phyloP scores from a whole-genome alignment of 2,113 vertebrate species.

The Pantherophis guttatus region DNA sequence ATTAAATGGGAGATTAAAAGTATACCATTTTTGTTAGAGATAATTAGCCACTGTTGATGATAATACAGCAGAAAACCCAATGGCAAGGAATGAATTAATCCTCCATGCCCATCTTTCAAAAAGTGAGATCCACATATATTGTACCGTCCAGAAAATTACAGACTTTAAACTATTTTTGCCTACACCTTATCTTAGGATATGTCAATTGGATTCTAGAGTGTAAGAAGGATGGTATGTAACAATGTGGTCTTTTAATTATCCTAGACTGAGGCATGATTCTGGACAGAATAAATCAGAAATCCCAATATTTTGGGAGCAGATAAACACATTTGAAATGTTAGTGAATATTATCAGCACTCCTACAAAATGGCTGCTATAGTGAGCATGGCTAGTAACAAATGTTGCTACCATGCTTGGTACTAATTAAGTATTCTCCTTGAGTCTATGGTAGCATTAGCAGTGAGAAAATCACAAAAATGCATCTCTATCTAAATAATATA shows the following conservation, averaged over 20 bases:
- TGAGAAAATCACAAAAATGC: neutral
- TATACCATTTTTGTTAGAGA: neutral
- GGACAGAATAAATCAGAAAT: neutral
- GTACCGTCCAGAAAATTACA: neutral
- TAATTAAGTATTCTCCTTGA: neutral
- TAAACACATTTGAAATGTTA: neutral
- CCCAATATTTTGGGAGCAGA: neutral
- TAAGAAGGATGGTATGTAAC: neutral
- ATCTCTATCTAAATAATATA: neutral
- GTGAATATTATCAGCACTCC: neutral
- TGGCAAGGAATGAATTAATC: neutral
- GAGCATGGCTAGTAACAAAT: neutral
- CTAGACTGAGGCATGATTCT: neutral
- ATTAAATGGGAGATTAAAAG: neutral
- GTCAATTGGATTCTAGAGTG: neutral
- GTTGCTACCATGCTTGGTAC: neutral
- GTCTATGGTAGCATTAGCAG: neutral
- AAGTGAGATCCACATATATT: neutral
- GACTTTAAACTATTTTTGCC: neutral
- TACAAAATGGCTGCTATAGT: neutral
- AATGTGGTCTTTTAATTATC: neutral
- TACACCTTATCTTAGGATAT: neutral
- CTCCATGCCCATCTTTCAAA: neutral
- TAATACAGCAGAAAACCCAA: neutral
- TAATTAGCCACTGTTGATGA: neutral